Evolutionary conservation across 2,797 vertebrate species (phyloP), one percentile per base, ranked within the genome.

Genomic region (Lates japonicus): DNA sequence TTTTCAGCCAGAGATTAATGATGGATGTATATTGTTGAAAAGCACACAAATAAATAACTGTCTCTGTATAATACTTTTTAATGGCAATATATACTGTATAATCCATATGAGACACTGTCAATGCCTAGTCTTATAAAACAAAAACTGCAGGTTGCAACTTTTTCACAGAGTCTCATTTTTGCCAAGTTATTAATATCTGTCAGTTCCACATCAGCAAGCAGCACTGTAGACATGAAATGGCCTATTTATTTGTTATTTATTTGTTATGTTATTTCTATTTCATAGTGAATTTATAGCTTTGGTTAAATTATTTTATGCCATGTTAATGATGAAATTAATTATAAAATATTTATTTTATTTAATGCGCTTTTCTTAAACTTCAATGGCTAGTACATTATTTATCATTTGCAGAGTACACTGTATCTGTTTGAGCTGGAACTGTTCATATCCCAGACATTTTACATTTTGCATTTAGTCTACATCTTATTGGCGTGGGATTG

Each of bases 101-200:
- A 22, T n/a, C 22, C 37, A 35, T 13, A 42, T 19, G 13, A 54
- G 52, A 54, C 12, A 54, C 13, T 54, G 5, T 29, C 52, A 16
- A 25, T 7, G 12, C 22, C 29, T 54, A 54, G 29, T 54, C 25
- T 54, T 29, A 29, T 14, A 54, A 54, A 49, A 54, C 14, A 29
- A 22, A 19, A 64, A 52, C 7, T 33, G 22, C 22, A 76, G 31
- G 39, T 41, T 62, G 29, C 31, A 22, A 49, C 48, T 25, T 33
- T 54, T 48, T 49, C 51, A 58, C 29, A 66, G 22, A 44, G 64
- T 59, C 31, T 79, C 8, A 68, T n/a, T 75, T 74, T 70, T 74
- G 39, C 20, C 5, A 16, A 51, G 51, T 77, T 78, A 81, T 80
- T 74, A 61, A 71, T 71, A 71, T 69, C 10, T 76, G 60, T 72